These are phyloP conservation scores for Scaptomyza polygonia DNA, from an alignment of 2,888 invertebrate genomes.

Conservation along the genomic window DNA sequence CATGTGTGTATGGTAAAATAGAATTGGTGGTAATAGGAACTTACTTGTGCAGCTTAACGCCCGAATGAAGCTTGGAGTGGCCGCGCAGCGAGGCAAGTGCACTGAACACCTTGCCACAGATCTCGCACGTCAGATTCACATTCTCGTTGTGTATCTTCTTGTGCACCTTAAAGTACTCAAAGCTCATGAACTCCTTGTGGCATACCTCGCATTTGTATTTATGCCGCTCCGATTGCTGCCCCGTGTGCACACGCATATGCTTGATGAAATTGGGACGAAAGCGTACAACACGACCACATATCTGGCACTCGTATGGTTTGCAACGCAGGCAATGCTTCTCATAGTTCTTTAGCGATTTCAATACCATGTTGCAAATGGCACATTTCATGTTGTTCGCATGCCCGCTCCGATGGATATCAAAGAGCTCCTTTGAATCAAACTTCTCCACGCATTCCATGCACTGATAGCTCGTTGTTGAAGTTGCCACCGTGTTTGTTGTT, in stretches of 20 bases:
- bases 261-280: constrained; percentile 84
- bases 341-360: constrained; percentile 84
- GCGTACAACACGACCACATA: constrained; percentile 84
- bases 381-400: constrained; percentile 84
- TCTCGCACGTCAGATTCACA: constrained; percentile 86
- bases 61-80: constrained; percentile 84
- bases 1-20: not conserved
- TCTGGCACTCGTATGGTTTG: constrained; percentile 84
- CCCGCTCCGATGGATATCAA: constrained; percentile 83
- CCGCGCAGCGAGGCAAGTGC: constrained; percentile 83
- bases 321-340: constrained; percentile 84
- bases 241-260: constrained; percentile 84
- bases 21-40: constrained; percentile 28
- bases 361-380: constrained; percentile 84
- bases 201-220: constrained; percentile 86
- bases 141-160: constrained; percentile 86
- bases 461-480: constrained; percentile 74
- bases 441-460: constrained; percentile 83
- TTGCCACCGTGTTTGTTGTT: constrained; percentile 33
- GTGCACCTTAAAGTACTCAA: constrained; percentile 86
- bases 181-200: constrained; percentile 86
- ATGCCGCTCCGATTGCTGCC: constrained; percentile 84
- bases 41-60: constrained; percentile 84
- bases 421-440: constrained; percentile 83
- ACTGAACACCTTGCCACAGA: constrained; percentile 86